A percentile compares a stretch with the other conserved stretches of the same genome.
Evolutionary conservation across 2,888 invertebrate genomes (phyloP).

Genomic region (Drosophila mettleri): DNA sequence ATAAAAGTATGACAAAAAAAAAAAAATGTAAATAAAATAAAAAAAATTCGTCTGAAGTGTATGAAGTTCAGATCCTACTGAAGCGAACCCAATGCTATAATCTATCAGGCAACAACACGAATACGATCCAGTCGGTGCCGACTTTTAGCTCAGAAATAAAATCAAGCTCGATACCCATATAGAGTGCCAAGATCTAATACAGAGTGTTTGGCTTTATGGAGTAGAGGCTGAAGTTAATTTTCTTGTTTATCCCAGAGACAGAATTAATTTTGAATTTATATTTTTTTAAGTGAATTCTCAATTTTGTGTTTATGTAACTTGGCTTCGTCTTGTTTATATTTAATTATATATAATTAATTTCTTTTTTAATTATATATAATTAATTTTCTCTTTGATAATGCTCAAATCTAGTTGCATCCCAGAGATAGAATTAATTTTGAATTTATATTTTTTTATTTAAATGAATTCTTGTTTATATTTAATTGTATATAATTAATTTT

Average conservation of each 20-base stretch:
- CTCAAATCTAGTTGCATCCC: no score
- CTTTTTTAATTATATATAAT: no score
- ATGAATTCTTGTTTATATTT: conserved; percentile 47
- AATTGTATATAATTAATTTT: no score
- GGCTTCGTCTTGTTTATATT: conserved; percentile 18
- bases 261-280: conserved; percentile 41
- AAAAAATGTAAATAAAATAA: background rate
- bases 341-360: no score
- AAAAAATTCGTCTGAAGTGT: background rate
- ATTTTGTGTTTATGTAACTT: conserved; percentile 43
- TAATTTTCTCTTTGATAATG: no score
- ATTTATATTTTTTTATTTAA: conserved; percentile 53
- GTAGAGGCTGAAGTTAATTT: no score
- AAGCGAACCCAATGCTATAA: background rate
- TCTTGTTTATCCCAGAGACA: no score
- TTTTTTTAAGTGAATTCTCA: conserved; percentile 52
- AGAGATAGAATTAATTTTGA: conserved; percentile 9
- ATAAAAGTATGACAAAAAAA: background rate
- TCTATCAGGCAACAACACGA: background rate
- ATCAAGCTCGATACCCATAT: background rate
- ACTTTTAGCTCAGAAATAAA: background rate
- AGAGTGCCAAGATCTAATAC: background rate
- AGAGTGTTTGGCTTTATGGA: no score
- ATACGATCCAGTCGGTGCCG: background rate
- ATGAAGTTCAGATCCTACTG: background rate